Percentiles rank a stretch among this genome's conserved stretches.
Conservation (phyloP, 2,888 invertebrate species). For the Hypselothyrea guttata region DNA sequence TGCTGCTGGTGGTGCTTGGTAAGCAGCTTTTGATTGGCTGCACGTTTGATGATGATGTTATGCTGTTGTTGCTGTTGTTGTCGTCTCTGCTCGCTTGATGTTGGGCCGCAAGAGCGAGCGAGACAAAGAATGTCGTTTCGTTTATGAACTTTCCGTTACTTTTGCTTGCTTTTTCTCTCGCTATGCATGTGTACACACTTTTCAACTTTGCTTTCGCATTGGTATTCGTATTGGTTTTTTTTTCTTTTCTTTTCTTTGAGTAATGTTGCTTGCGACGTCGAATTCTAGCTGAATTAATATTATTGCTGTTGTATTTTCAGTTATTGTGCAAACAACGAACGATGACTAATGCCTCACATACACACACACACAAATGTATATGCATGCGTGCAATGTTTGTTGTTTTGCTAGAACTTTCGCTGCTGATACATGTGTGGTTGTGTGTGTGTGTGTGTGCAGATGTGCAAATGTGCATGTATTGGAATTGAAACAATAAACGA, state of each 20-base stretch:
- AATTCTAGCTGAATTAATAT: slow-evolving; percentile 4
- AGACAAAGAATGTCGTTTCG: slow-evolving; percentile 48
- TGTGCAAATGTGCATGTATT: background rate
- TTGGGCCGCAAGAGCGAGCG: slow-evolving; percentile 13
- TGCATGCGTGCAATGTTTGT: slow-evolving; percentile 6
- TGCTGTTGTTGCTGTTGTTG: slow-evolving; percentile 31
- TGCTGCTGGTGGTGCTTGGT: slow-evolving; percentile 7
- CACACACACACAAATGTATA: slow-evolving; percentile 2
- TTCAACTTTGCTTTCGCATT: slow-evolving; percentile 23
- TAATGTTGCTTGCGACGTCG: background rate
- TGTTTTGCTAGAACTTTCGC: slow-evolving; percentile 22
- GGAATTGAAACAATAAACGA: no score
- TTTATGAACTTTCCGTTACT: slow-evolving; percentile 57
- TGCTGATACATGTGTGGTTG: slow-evolving; percentile 18
- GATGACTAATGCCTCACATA: slow-evolving; percentile 23
- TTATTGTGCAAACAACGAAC: slow-evolving; percentile 26
- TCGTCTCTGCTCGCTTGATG: slow-evolving; percentile 37
- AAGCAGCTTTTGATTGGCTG: background rate
- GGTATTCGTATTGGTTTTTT: background rate
- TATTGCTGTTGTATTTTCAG: slow-evolving; percentile 15
- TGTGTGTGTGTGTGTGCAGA: no score
- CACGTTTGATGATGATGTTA: background rate
- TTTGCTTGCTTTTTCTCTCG: slow-evolving; percentile 28
- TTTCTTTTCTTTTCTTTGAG: background rate
- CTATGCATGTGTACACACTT: slow-evolving; percentile 30